Base-by-base conservation (phyloP, 2,888 invertebrate species). In the Andrena dorsata region DNA sequence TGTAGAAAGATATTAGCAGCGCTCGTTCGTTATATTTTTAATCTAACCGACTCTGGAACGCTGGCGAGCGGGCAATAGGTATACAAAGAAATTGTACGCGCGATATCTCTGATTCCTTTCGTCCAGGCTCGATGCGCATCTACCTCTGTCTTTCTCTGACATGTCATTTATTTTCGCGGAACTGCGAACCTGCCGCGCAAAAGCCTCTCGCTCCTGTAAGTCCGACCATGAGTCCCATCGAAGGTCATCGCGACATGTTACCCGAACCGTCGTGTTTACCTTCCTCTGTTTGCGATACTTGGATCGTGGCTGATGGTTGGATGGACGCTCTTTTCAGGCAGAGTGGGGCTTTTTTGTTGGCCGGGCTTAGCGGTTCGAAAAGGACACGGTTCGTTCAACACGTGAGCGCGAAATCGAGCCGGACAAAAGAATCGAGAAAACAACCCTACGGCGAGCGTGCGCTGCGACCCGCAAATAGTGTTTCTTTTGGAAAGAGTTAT, bases 121-220 rank as follows among this genome's bases (percentile, higher is more conserved):
- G 26, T 51, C 16, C 30, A 76, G 60, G 28, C 10, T 60, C 30
- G 26, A 30, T 32, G 13, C 23, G 30, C n/a, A 30, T 16, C 8
- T 30, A n/a, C 10, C 32, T 20, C 20, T 20, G 20, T 56, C 23
- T 26, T 23, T 23, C 20, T 20, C 8, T n/a, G 68, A 32, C 35
- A 35, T 10, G 28, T 65, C 56, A 20, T n/a, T 35, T 56, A 13
- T 28, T 51, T 69, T 23, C 28, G 8, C n/a, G n/a, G 47, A 76
- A 69, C 30, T 8, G 28, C 26, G 71, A 74, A 26, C 28, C n/a
- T 16, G 23, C 23, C 3, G 61, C 35, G 20, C 26, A 28, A 23
- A 82, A 60, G 51, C 10, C 35, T 68, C 71, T 70, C 26, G 76
- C 69, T 47, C 71, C 86, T 81, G 86, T 35, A 65, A 47, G 53